Evolutionary conservation across 2,797 vertebrate species (phyloP).

Genomic region (Spea hammondii): DNA sequence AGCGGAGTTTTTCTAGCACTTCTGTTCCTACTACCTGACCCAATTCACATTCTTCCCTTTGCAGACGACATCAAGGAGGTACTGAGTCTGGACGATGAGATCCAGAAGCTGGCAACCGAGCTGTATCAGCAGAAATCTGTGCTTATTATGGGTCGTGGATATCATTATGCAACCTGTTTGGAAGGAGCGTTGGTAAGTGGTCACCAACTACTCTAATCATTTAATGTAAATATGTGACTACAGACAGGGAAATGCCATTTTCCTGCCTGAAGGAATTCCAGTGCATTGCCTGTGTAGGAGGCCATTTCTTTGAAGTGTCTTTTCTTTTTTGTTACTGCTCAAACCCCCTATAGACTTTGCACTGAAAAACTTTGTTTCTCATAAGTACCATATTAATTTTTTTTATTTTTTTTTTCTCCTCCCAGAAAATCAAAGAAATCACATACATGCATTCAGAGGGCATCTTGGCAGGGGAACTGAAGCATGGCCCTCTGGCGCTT

Average conservation of each 20-base stretch:
- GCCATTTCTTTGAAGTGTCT: neutral
- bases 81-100: constrained; percentile 93
- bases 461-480: constrained; percentile 94
- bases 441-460: constrained; percentile 99
- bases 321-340: neutral
- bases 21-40: too few relatives aligned
- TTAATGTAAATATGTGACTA: too few relatives aligned
- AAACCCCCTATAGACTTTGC: neutral
- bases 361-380: too few relatives aligned
- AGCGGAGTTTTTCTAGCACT: too few relatives aligned
- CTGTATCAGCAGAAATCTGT: constrained; percentile 97
- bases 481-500: constrained; percentile 90
- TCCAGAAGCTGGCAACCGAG: constrained; percentile 89
- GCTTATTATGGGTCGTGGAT: constrained; percentile 96
- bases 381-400: too few relatives aligned
- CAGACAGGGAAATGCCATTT: too few relatives aligned
- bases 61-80: constrained; percentile 95
- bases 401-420: neutral
- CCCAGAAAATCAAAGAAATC: constrained; percentile 98
- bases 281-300: neutral
- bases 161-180: constrained; percentile 94
- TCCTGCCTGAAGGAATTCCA: too few relatives aligned
- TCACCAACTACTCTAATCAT: neutral
- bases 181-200: constrained; percentile 91
- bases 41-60: too few relatives aligned